These are phyloP conservation scores for Tetrapedia diversipes DNA, from an alignment of 2,888 invertebrate species.

Conservation along the genomic window DNA sequence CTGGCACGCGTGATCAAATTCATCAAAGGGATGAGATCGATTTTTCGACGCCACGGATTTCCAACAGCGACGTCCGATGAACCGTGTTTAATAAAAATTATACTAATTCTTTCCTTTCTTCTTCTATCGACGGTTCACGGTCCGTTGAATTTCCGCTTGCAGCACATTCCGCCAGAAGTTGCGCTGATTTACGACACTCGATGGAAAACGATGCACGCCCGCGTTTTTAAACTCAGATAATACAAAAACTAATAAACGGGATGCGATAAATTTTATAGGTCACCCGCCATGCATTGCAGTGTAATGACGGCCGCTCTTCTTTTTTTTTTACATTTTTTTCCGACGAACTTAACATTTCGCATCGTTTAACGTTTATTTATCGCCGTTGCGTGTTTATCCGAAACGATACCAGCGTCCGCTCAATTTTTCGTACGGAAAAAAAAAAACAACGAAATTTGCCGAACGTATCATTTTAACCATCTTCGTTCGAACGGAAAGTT, in stretches of 20 bases:
- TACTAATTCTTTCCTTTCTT: background rate
- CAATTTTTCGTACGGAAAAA: background rate
- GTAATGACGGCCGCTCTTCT: background rate
- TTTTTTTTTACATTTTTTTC: background rate
- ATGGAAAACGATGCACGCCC: conserved; percentile 8
- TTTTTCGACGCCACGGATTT: background rate
- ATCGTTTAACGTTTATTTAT: conserved; percentile 18
- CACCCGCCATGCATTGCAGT: background rate
- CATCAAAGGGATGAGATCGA: conserved; percentile 7
- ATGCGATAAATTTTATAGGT: conserved; percentile 27
- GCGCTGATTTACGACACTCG: conserved; percentile 28
- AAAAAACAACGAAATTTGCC: conserved; percentile 8
- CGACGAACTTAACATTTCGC: background rate
- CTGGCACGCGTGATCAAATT: conserved; percentile 11
- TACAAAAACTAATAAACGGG: conserved; percentile 37
- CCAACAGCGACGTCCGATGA: too few species aligned
- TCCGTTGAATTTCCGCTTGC: background rate
- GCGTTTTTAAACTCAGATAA: conserved; percentile 27
- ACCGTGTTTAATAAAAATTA: background rate
- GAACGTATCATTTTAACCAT: background rate
- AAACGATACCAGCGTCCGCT: background rate
- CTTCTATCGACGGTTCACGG: background rate
- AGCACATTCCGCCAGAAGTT: background rate
- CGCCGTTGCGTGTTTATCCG: background rate
- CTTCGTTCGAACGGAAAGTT: background rate